phyloP scores from a whole-genome alignment of 2,888 invertebrate genomes.

The Sesia bembeciformis region DNA sequence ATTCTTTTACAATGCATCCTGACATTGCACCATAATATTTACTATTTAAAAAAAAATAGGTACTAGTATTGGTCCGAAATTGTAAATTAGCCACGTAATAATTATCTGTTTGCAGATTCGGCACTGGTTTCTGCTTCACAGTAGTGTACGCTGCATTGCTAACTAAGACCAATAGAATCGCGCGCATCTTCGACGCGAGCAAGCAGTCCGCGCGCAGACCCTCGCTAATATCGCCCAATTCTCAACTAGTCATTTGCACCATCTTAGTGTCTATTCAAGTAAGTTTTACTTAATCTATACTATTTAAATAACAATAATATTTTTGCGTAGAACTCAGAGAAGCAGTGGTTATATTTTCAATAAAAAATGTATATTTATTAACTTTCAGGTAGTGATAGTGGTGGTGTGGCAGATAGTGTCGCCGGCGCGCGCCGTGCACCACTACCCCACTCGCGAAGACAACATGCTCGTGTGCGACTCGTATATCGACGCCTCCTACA shows the following conservation, averaged over 20 bases:
- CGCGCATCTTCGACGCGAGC: slow-evolving; percentile 95
- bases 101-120: slow-evolving; percentile 71
- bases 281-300: slow-evolving; percentile 6
- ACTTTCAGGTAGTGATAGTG: slow-evolving; percentile 81
- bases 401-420: slow-evolving; percentile 91
- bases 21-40: too few species aligned
- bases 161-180: slow-evolving; percentile 97
- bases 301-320: too few species aligned
- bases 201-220: slow-evolving; percentile 94
- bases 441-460: slow-evolving; percentile 90
- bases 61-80: too few species aligned
- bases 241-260: slow-evolving; percentile 91
- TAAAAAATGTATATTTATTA: slow-evolving; percentile 72
- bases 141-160: slow-evolving; percentile 97
- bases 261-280: slow-evolving; percentile 92
- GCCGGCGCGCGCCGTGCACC: slow-evolving; percentile 93
- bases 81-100: too few species aligned
- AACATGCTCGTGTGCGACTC: slow-evolving; percentile 93
- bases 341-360: too few species aligned
- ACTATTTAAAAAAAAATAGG: too few species aligned
- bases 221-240: slow-evolving; percentile 92
- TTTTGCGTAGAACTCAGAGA: too few species aligned
- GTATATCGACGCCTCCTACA: slow-evolving; percentile 92
- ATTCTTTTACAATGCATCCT: too few species aligned
- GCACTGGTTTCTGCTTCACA: slow-evolving; percentile 95